These are phyloP conservation scores for Agonopterix subpropinquella DNA, from an alignment of 2,888 invertebrate species.

Conservation along the genomic window DNA sequence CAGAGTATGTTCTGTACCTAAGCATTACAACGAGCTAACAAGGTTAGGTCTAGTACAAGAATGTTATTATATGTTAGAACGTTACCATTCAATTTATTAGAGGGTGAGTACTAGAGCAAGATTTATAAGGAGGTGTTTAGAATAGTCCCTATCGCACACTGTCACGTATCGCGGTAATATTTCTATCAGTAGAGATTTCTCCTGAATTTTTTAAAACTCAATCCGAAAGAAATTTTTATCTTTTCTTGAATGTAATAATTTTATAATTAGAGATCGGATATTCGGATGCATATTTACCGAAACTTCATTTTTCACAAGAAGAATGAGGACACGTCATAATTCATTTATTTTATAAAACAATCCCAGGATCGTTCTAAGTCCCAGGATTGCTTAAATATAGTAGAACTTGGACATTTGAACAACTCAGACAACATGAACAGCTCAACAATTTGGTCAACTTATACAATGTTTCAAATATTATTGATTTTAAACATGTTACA, in stretches of 20 bases:
- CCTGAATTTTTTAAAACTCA: not conserved
- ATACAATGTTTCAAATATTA: too few relatives aligned
- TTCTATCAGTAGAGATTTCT: not conserved
- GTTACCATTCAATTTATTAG: constrained; percentile 23
- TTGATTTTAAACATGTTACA: too few relatives aligned
- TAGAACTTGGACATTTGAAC: too few relatives aligned
- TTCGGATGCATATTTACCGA: too few relatives aligned
- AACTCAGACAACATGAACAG: too few relatives aligned
- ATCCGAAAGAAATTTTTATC: not conserved
- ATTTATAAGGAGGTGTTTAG: constrained; percentile 26
- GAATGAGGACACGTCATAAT: too few relatives aligned
- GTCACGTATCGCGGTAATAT: not conserved
- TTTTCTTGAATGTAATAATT: not conserved
- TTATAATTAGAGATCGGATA: too few relatives aligned
- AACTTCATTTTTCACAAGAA: too few relatives aligned
- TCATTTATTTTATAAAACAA: too few relatives aligned
- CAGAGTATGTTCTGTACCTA: not conserved
- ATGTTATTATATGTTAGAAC: not conserved
- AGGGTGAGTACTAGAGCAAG: constrained; percentile 34
- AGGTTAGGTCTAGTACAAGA: not conserved
- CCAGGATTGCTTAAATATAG: too few relatives aligned
- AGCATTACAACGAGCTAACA: not conserved
- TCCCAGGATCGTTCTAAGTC: too few relatives aligned
- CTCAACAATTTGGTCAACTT: too few relatives aligned
- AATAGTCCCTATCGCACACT: constrained; percentile 16